phyloP scores from a whole-genome alignment of 2,888 invertebrate genomes.

The Tetragonisca angustula region DNA sequence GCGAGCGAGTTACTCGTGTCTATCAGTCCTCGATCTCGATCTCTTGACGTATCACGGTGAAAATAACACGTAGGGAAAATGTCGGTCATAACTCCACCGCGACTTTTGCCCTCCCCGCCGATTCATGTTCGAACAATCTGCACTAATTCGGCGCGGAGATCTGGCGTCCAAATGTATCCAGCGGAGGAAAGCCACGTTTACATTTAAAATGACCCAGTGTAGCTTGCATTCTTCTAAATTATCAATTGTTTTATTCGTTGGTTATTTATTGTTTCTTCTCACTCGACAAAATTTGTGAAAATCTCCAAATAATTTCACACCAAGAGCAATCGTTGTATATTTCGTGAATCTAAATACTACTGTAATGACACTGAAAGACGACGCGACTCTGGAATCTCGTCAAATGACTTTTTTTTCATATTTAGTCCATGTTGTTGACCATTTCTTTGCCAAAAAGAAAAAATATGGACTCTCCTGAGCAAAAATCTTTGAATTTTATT shows the following conservation, averaged over 20 bases:
- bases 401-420: constrained; percentile 75
- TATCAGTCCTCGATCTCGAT: constrained; percentile 7
- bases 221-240: too few species aligned
- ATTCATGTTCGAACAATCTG: background rate
- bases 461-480: constrained; percentile 30
- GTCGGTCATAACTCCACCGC: constrained; percentile 1
- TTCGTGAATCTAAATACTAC: constrained; percentile 15
- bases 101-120: background rate
- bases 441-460: constrained; percentile 55
- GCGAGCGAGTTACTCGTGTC: background rate
- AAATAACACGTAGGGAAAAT: constrained; percentile 13
- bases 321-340: background rate
- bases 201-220: too few species aligned
- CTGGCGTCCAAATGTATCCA: background rate
- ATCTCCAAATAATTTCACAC: background rate
- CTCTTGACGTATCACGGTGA: background rate
- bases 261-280: too few species aligned
- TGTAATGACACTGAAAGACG: constrained; percentile 6
- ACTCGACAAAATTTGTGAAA: background rate
- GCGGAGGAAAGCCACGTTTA: too few species aligned
- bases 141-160: constrained; percentile 1
- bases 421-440: constrained; percentile 71
- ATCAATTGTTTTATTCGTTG: too few species aligned
- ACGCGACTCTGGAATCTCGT: constrained; percentile 67
- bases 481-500: constrained; percentile 28